Conservation (phyloP, 2,113 vertebrate genomes). For the Gymnocephalus cernua region DNA sequence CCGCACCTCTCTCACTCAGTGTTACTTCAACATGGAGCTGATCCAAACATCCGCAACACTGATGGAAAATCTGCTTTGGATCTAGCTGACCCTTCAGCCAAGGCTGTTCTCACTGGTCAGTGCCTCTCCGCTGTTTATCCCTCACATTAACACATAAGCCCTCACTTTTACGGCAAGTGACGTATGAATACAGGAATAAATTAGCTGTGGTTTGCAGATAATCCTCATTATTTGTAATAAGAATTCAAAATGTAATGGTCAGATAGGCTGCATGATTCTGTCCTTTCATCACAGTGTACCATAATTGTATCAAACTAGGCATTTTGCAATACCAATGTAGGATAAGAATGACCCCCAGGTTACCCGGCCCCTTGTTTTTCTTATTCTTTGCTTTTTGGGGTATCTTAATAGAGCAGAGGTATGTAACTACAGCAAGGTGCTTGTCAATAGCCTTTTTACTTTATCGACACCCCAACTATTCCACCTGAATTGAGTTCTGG, state of each 20-base stretch:
- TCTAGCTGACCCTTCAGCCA: slow-evolving; percentile 97
- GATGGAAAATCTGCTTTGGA: slow-evolving; percentile 98
- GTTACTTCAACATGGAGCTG: slow-evolving; percentile 97
- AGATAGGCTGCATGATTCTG: neutral
- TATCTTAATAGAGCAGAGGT: neutral
- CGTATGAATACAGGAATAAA: neutral
- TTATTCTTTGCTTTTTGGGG: neutral
- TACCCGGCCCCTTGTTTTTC: neutral
- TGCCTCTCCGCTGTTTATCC: neutral
- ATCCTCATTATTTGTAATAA: neutral
- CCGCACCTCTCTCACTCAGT: slow-evolving; percentile 89
- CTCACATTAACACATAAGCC: neutral
- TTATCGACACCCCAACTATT: neutral
- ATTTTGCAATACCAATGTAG: neutral
- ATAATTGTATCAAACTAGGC: neutral
- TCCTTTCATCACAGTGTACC: neutral
- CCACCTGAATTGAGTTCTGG: neutral
- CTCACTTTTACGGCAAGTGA: neutral
- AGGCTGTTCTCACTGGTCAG: slow-evolving; percentile 98
- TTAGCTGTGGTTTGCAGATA: neutral
- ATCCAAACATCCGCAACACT: slow-evolving; percentile 99
- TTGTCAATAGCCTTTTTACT: neutral
- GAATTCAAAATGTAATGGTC: neutral
- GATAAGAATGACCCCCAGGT: neutral
- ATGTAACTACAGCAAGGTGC: neutral